A percentile compares a stretch with the other conserved stretches of the same genome.
These are phyloP conservation scores for Drosophila tropicalis DNA, from an alignment of 1,140 invertebrate species.

Conservation along the genomic window DNA sequence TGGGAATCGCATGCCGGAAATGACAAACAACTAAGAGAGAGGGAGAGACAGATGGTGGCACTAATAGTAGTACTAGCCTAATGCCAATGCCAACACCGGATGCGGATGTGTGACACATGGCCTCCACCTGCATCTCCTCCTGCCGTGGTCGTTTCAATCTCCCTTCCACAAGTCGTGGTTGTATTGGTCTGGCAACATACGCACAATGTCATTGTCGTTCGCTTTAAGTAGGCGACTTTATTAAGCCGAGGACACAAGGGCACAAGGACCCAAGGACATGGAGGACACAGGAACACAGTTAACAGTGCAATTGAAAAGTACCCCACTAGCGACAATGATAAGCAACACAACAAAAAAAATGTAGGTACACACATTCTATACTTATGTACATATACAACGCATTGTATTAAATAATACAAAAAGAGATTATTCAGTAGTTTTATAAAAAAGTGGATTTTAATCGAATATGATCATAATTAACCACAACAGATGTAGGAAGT, in stretches of 20 bases:
- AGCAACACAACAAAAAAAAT: constrained; percentile 22
- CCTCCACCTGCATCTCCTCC: constrained; percentile 16
- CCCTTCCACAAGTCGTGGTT: background rate
- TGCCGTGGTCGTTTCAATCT: background rate
- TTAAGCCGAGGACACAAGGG: constrained; percentile 69
- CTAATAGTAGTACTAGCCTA: constrained; percentile 31
- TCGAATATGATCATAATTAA: too few relatives aligned
- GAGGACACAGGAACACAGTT: constrained; percentile 34
- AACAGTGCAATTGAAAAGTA: constrained; percentile 40
- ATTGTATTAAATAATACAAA: background rate
- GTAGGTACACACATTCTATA: constrained; percentile 14
- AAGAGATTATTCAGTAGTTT: too few relatives aligned
- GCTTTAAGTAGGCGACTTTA: constrained; percentile 77
- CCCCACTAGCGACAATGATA: constrained; percentile 2
- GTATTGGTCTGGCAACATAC: constrained; percentile 40
- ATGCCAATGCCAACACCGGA: constrained; percentile 78
- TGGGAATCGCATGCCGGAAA: constrained; percentile 68
- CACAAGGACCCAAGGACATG: constrained; percentile 28
- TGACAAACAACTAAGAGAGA: constrained; percentile 46
- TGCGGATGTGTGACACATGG: constrained; percentile 76
- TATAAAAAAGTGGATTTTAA: too few relatives aligned
- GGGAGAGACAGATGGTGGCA: constrained; percentile 1
- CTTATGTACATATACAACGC: background rate
- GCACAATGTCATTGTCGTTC: constrained; percentile 67
- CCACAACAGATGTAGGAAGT: too few relatives aligned